phyloP scores from a whole-genome alignment of 1,140 invertebrate genomes.

The Brachionus paranguensis region DNA sequence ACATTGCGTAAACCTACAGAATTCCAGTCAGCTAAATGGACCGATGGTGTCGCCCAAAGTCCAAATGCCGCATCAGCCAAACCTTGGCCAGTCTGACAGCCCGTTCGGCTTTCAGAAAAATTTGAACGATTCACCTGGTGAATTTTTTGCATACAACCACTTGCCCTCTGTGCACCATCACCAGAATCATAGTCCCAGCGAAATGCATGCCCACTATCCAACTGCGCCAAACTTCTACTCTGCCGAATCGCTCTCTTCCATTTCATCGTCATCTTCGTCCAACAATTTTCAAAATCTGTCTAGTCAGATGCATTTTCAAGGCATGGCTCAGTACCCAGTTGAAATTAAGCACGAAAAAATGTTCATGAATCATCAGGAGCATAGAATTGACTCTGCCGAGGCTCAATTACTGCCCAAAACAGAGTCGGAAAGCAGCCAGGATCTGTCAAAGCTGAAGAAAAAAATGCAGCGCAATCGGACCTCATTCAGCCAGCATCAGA shows the following conservation, averaged over 20 bases:
- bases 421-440: background rate
- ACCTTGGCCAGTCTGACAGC: background rate
- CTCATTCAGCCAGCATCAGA: conserved; percentile 98
- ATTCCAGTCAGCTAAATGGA: background rate
- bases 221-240: background rate
- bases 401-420: background rate
- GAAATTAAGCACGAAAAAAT: conserved; percentile 8
- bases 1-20: background rate
- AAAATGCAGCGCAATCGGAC: conserved; percentile 97
- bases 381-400: background rate
- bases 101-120: background rate
- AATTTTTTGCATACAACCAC: background rate
- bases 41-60: background rate
- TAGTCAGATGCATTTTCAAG: background rate
- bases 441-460: background rate
- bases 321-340: background rate
- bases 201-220: background rate
- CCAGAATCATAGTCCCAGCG: background rate
- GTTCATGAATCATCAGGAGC: background rate
- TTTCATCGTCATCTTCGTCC: background rate
- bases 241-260: background rate
- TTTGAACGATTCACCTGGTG: background rate
- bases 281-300: background rate
- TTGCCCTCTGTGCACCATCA: background rate
- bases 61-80: background rate